Evolutionary conservation across 2,797 vertebrate genomes (phyloP).

Genomic region (Poeciliopsis paucimaculata): DNA sequence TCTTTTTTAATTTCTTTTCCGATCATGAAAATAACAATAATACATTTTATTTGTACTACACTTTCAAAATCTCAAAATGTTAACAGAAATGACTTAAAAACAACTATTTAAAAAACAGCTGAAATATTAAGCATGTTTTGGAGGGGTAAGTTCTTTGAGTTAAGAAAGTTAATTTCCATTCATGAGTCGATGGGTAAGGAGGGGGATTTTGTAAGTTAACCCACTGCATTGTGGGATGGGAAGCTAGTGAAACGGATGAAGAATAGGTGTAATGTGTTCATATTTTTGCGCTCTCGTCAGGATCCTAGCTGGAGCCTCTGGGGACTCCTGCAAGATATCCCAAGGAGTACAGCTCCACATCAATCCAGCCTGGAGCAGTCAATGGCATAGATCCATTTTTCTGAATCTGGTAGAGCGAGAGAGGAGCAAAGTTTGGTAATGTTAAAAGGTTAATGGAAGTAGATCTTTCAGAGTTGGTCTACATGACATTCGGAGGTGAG

Average conservation of each 20-base stretch:
- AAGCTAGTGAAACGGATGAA: background rate
- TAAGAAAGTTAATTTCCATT: background rate
- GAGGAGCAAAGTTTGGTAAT: background rate
- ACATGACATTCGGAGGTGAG: background rate
- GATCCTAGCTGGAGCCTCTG: background rate
- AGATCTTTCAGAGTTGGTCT: background rate
- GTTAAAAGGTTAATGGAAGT: background rate
- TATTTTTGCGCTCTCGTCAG: background rate
- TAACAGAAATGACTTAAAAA: background rate
- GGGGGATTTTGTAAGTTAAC: background rate
- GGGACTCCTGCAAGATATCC: background rate
- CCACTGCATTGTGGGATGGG: background rate
- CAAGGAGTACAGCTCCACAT: background rate
- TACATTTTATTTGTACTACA: too few relatives aligned
- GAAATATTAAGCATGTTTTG: too few relatives aligned
- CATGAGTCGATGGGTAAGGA: background rate
- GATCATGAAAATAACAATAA: too few relatives aligned
- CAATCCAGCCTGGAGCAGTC: background rate
- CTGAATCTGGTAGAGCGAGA: background rate
- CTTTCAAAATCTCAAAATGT: background rate
- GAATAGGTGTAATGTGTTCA: background rate
- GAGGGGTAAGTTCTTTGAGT: background rate
- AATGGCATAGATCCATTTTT: background rate
- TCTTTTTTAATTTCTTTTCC: background rate
- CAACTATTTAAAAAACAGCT: background rate